Base-by-base conservation (phyloP, 2,888 invertebrate species). In the Oscheius sp. region DNA sequence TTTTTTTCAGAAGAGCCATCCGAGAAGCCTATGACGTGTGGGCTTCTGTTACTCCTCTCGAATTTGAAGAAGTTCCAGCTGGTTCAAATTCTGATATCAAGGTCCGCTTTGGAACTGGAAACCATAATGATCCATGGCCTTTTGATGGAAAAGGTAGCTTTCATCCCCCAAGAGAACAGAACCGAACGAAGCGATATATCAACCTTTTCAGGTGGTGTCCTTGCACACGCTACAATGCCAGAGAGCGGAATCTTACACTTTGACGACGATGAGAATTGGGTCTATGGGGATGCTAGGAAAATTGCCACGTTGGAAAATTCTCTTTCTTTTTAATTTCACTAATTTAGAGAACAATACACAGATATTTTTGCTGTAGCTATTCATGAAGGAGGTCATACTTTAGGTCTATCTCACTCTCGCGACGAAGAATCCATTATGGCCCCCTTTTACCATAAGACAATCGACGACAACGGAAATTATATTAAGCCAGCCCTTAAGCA, bases 181-280 rank as follows among this genome's bases (percentile, higher is more conserved):
- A n/a, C 20, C 6, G 48, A 20, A 42, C 20, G 17, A 61, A 46
- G 6, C 39, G 20, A 42, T n/a, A n/a, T n/a, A n/a, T n/a, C n/a
- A n/a, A n/a, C n/a, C n/a, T n/a, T 31, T 71, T 55, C 57, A 83
- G 83, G 84, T 10, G 85, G 85, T 3, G 85, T 85, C 8, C 76
- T 85, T 12, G 85, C 85, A 0, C 85, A 85, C 65, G 85, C 85
- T 2, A 86, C 85, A 4, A 82, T 86, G 81, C 85, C 85, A 6
- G 82, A 83, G 66, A 80, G 76, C 64, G 85, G 85, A n/a, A 67
- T 81, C 67, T 76, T 85, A 39, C 85, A 85, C 73, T 85, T 85
- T 63, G 85, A 85, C 53, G 85, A 85, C 57, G 84, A 80, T 57
- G 85, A 85, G 65, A 82, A 84, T 46, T 85, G 85, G 85, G 79